phyloP scores from a whole-genome alignment of 1,140 invertebrate genomes.

The Cotesia chilonis region DNA sequence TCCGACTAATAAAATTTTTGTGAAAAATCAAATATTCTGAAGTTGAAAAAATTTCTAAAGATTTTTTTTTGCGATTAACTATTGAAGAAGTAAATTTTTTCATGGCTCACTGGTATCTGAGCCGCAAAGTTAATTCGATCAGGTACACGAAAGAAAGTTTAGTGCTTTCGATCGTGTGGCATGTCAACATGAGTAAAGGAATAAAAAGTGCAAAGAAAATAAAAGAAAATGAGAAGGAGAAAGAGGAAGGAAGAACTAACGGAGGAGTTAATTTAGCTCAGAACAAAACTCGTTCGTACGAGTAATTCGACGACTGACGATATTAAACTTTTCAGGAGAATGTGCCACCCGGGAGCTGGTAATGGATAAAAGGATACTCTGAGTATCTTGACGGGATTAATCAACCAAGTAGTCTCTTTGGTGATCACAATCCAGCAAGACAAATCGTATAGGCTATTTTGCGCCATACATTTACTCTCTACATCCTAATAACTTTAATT shows the following conservation, averaged over 20 bases:
- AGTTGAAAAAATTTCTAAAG: background rate
- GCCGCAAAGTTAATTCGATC: conserved; percentile 38
- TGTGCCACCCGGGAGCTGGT: conserved; percentile 1
- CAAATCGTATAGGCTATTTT: background rate
- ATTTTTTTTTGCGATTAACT: background rate
- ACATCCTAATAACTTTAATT: no score
- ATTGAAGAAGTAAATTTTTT: conserved; percentile 18
- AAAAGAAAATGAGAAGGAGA: background rate
- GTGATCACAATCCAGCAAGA: background rate
- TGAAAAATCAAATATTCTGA: no score
- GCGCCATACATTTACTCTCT: background rate
- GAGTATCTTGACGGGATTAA: conserved; percentile 31
- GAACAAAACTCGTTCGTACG: conserved; percentile 10
- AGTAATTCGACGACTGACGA: conserved; percentile 31
- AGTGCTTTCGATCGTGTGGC: conserved; percentile 33
- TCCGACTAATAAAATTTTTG: no score
- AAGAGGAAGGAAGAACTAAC: conserved; percentile 1
- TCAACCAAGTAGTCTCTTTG: conserved; percentile 27
- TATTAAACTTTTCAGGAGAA: conserved; percentile 29
- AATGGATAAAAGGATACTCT: conserved; percentile 7
- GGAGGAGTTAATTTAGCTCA: conserved; percentile 33
- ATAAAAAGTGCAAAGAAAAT: background rate
- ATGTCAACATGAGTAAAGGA: conserved; percentile 22
- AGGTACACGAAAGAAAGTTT: conserved; percentile 37
- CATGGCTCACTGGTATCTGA: background rate